phyloP scores from a whole-genome alignment of 2,888 invertebrate species.

The Charanyca ferruginea region DNA sequence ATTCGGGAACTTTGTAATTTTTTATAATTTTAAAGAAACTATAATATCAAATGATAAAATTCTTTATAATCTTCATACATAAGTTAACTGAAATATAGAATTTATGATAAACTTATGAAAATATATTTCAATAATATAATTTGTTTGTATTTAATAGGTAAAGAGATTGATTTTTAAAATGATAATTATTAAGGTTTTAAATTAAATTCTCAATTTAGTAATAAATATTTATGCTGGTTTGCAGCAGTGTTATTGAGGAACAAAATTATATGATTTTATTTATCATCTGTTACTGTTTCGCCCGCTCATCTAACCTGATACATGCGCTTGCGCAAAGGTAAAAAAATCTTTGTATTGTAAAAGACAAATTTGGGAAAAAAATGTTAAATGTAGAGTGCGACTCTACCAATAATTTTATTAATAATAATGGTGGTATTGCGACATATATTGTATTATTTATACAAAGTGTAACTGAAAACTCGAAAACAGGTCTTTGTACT shows the following conservation, averaged over 20 bases:
- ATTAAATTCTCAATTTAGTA: constrained; percentile 5
- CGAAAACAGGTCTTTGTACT: too few species aligned
- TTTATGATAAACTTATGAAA: background rate
- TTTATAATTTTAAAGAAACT: constrained; percentile 41
- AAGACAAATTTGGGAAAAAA: constrained; percentile 6
- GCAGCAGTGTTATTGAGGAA: background rate
- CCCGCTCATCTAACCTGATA: background rate
- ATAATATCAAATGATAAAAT: constrained; percentile 13
- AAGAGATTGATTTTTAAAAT: constrained; percentile 2
- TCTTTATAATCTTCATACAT: background rate
- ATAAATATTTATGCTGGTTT: background rate
- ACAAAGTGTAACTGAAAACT: too few species aligned
- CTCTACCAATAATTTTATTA: background rate
- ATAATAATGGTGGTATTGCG: too few species aligned
- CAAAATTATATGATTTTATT: constrained; percentile 11
- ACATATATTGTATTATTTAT: background rate
- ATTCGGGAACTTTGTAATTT: constrained; percentile 36
- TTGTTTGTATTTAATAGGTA: constrained; percentile 1
- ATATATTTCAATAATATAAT: constrained; percentile 2
- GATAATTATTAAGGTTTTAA: constrained; percentile 1
- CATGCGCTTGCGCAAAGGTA: background rate
- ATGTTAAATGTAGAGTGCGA: background rate
- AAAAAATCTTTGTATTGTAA: background rate
- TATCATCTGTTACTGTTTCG: constrained; percentile 6
- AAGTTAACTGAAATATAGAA: background rate